Conservation (phyloP, 2,113 vertebrate species). For the Shinisaurus crocodilurus region DNA sequence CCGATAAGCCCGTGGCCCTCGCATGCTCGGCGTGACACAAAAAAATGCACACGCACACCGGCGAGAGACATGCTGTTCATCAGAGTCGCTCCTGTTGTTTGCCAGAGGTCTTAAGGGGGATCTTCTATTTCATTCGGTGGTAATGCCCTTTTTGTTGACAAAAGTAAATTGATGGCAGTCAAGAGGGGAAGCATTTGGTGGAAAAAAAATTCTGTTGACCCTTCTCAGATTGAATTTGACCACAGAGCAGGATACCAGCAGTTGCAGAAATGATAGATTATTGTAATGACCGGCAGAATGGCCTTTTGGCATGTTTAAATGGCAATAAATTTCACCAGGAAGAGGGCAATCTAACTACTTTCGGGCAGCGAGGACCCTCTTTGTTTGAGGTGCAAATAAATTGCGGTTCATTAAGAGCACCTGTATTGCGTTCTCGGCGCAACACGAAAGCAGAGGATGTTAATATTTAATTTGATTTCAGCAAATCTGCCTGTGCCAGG, state of each 20-base stretch:
- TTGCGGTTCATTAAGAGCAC: conserved; percentile 82
- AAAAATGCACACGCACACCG: not conserved
- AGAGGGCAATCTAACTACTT: conserved; percentile 85
- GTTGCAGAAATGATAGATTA: conserved; percentile 97
- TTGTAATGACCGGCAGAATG: conserved; percentile 92
- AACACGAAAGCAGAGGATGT: conserved; percentile 72
- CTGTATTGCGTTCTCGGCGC: conserved; percentile 73
- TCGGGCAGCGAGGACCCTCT: conserved; percentile 77
- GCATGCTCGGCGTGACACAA: conserved; percentile 1
- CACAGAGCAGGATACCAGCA: conserved; percentile 87
- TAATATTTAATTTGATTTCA: conserved; percentile 85
- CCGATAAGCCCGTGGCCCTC: not conserved
- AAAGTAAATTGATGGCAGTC: conserved; percentile 92
- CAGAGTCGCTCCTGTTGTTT: conserved; percentile 71
- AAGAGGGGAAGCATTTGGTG: conserved; percentile 82
- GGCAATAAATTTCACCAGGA: conserved; percentile 93
- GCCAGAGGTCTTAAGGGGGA: conserved; percentile 78
- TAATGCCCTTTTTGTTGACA: conserved; percentile 92
- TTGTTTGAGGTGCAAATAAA: conserved; percentile 97
- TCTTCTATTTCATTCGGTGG: conserved; percentile 83
- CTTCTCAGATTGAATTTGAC: conserved; percentile 95
- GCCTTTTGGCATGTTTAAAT: conserved; percentile 98
- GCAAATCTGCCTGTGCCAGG: conserved; percentile 58
- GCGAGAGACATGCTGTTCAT: conserved; percentile 33
- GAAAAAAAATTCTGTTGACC: conserved; percentile 90